Base-by-base conservation (phyloP, 2,797 vertebrate species). In the Avahi laniger region DNA sequence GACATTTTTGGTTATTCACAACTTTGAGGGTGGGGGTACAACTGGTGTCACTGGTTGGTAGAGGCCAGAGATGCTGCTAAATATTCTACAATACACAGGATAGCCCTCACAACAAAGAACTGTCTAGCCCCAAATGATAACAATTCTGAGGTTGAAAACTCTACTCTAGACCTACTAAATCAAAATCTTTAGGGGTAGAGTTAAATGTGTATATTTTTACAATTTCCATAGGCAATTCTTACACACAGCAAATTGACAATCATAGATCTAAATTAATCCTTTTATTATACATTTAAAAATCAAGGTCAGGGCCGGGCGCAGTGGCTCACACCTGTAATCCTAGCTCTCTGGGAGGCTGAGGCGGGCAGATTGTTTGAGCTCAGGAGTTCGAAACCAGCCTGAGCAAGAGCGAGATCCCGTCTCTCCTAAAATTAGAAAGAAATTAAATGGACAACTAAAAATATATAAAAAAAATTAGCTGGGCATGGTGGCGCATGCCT, bases 241-340 rank as follows among this genome's bases (percentile, higher is more conserved):
- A 38, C 17, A 70, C 33, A 95, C 0, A 35, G 26, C 43, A 89
- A 93, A 73, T 11, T 72, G 38, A 86, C 22, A 91, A 81, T 52
- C 35, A 35, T 7, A 72, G 28, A 33, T 79, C 38, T 86, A 95
- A 70, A 84, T 48, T 76, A 79, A 81, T 82, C 83, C 33, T 76
- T 59, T 86, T 57, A 91, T 93, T 85, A 79, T 38, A 70, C 5
- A 84, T 41, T 5, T 85, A 11, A 96, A 96, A 94, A 91, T 61
- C 65, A 88, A 87, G 4, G n/a, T 50, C 57, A 90, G 41, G 7
- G 41, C 41, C 41, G 1, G 41, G 41, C 41, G 41, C 1, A 1
- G 41, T 43, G 41, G 41, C 41, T 43, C 41, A 43, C 1, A 6
- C 41, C 41, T 43, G 41, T 43, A 43, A 43, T 43, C 41, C 41